phyloP scores from a whole-genome alignment of 2,888 invertebrate species.

The Archips xylosteana region DNA sequence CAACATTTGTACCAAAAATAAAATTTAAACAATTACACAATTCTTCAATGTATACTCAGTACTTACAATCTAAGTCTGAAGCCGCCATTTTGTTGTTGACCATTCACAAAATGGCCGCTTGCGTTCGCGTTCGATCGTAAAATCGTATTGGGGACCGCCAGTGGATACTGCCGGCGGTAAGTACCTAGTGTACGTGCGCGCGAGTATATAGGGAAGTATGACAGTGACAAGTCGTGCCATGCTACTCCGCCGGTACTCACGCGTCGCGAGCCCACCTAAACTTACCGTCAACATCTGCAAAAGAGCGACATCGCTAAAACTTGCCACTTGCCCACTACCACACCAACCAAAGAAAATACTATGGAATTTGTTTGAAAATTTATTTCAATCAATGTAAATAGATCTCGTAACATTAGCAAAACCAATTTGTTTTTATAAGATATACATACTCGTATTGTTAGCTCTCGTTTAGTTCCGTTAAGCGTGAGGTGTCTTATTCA shows the following conservation, averaged over 20 bases:
- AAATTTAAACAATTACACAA: conserved; percentile 59
- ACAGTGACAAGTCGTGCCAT: conserved; percentile 39
- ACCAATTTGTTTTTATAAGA: conserved; percentile 58
- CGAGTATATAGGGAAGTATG: conserved; percentile 41
- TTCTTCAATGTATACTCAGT: conserved; percentile 72
- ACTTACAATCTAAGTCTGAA: conserved; percentile 73
- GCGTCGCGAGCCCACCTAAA: conserved; percentile 64
- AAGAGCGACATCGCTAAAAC: conserved; percentile 78
- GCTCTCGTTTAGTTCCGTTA: conserved; percentile 57
- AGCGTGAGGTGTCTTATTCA: conserved; percentile 73
- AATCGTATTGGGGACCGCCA: conserved; percentile 27
- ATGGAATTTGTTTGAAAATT: conserved; percentile 80
- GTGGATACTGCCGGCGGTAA: conserved; percentile 7
- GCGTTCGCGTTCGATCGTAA: conserved; percentile 46
- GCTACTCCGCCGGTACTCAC: conserved; percentile 62
- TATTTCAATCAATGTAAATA: conserved; percentile 76
- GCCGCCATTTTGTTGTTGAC: conserved; percentile 73
- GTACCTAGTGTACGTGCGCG: conserved; percentile 57
- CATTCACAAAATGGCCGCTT: conserved; percentile 74
- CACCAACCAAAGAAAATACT: conserved; percentile 76
- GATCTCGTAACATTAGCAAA: conserved; percentile 75
- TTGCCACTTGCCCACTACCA: conserved; percentile 77
- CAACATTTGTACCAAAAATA: conserved; percentile 76
- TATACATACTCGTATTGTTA: conserved; percentile 62
- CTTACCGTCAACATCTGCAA: conserved; percentile 86